Evolutionary conservation across 2,113 vertebrate species (phyloP).

Genomic region (Myocastor coypus): DNA sequence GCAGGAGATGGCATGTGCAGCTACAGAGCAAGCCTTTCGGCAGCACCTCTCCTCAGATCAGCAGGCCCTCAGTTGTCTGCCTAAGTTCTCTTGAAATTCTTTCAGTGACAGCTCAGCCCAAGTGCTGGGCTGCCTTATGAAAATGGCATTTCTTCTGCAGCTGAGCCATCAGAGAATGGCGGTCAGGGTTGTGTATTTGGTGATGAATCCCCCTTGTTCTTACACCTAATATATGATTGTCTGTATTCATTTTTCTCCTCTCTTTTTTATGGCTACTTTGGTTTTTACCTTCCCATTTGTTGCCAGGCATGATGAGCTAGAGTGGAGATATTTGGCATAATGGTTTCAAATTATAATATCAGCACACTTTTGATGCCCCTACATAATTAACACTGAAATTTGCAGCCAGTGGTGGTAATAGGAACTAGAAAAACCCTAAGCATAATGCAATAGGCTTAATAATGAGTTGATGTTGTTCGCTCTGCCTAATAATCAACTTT

Average conservation of each 20-base stretch:
- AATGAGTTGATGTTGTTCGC: conserved; percentile 25
- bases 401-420: conserved; percentile 56
- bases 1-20: neutral
- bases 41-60: neutral
- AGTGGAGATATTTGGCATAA: conserved; percentile 65
- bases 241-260: conserved; percentile 32
- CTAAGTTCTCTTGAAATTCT: conserved; percentile 18
- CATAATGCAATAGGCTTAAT: conserved; percentile 56
- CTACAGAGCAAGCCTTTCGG: neutral
- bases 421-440: conserved; percentile 52
- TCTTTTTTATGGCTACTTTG: conserved; percentile 59
- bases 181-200: neutral
- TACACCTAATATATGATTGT: conserved; percentile 16
- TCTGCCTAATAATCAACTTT: conserved; percentile 66
- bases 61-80: neutral
- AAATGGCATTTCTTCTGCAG: neutral
- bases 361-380: conserved; percentile 54
- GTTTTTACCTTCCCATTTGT: conserved; percentile 60
- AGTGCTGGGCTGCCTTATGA: neutral
- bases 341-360: conserved; percentile 67
- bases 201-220: neutral
- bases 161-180: neutral
- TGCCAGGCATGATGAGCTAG: conserved; percentile 41
- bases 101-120: neutral
- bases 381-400: conserved; percentile 72